Base-by-base conservation (phyloP, 1,140 invertebrate genomes). In the Coenobita brevimanus region DNA sequence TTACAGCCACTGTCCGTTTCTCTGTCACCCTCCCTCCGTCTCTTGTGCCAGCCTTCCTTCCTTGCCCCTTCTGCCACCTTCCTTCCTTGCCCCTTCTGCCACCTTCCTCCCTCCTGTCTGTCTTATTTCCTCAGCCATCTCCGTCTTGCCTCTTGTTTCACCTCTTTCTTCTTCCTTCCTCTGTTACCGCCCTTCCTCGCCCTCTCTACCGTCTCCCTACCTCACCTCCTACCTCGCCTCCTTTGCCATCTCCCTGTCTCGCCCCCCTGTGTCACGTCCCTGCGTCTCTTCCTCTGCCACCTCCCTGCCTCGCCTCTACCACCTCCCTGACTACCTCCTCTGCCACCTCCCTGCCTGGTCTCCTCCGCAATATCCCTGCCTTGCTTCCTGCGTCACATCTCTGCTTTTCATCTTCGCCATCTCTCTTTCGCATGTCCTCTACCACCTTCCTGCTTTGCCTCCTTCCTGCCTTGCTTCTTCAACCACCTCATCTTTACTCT, bases 131-230 rank as follows among this genome's bases (percentile, higher is more conserved):
- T 4, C 24, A 0, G 6, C 0, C 38, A 13, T 69, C 73, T 43
- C 41, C 24, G 15, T 76, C 38, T 76, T 33, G 0, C 73, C 1
- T 3, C 15, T 33, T 76, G 24, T 76, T 33, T 76, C 73, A 33
- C 73, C 38, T 33, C 36, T 3, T 33, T 76, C 73, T 76, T 33
- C 24, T 33, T 76, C 8, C 38, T 33, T 76, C 73, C 1, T 24
- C 15, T 24, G n/a, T 43, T 15, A 30, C 17, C 36, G 36, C 36
- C 21, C 73, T 43, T 38, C 21, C 73, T 43, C 73, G 8, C 73
- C 43, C 73, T 78, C 73, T 78, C 73, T 78, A 30, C 43, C 73
- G 36, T 38, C 38, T 21, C 43, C 73, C 43, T 38, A 41, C 73
- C 43, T 38, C 43, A 27, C 43, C 73, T 78, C 73, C 43, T 38